Conservation (phyloP, 2,113 vertebrate genomes). For the Pachyramphus minor region DNA sequence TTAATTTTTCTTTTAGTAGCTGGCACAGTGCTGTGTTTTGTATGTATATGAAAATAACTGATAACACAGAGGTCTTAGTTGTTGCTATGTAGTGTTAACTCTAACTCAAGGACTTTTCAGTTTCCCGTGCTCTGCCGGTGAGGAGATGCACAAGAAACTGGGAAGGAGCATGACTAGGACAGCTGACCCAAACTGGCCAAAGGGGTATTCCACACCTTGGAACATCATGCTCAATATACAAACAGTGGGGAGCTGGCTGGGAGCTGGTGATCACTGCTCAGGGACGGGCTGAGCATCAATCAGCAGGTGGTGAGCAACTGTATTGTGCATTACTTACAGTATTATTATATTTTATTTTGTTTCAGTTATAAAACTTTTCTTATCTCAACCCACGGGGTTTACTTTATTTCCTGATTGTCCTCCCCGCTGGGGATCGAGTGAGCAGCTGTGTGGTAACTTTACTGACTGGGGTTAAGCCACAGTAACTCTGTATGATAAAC, state of each 20-base stretch:
- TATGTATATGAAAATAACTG: neutral
- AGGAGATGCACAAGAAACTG: neutral
- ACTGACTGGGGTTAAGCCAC: neutral
- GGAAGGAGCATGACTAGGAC: neutral
- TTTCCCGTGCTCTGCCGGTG: neutral
- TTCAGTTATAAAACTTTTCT: neutral
- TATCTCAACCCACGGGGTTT: neutral
- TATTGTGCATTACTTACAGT: too few relatives aligned
- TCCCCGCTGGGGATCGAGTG: neutral
- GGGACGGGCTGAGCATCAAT: neutral
- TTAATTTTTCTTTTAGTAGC: neutral
- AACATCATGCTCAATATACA: neutral
- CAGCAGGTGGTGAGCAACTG: neutral
- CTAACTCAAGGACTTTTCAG: neutral
- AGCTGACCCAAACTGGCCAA: rapidly evolving
- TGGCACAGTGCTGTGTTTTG: neutral
- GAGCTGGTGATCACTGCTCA: neutral
- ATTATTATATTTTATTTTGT: neutral
- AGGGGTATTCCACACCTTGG: neutral
- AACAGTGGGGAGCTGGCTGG: neutral
- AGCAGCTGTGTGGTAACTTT: neutral
- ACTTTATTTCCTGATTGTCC: neutral
- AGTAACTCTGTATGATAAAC: neutral
- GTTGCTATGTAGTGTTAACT: neutral
- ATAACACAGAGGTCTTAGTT: neutral